phyloP scores from a whole-genome alignment of 1,140 invertebrate genomes.

The Lucilia sericata region DNA sequence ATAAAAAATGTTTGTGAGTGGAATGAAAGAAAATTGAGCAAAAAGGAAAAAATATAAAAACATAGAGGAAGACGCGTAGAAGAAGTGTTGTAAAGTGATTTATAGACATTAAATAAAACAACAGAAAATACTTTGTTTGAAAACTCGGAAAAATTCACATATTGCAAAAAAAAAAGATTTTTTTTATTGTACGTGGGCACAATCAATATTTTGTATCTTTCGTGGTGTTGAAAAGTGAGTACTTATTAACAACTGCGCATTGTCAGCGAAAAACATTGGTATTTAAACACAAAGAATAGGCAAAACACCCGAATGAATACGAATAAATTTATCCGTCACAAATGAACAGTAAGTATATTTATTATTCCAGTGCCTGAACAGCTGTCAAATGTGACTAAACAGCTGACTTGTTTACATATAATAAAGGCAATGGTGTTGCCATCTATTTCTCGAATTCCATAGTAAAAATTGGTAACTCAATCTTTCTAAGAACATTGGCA shows the following conservation, averaged over 20 bases:
- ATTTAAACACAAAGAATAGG: conserved; percentile 28
- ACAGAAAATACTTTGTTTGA: background rate
- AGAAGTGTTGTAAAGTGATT: conserved; percentile 21
- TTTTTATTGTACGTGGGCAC: conserved; percentile 30
- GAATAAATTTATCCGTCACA: background rate
- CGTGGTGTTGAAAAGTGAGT: conserved; percentile 38
- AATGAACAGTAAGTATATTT: background rate
- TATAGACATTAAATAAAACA: background rate
- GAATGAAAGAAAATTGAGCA: conserved; percentile 22
- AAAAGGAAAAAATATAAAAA: background rate
- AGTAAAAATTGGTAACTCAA: background rate
- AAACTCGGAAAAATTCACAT: background rate
- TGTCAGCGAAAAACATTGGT: conserved; percentile 40
- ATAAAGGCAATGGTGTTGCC: background rate
- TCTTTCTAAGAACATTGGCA: background rate
- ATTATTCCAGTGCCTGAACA: conserved; percentile 11
- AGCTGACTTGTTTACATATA: conserved; percentile 8
- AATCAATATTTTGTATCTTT: conserved; percentile 39
- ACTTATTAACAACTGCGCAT: conserved; percentile 42
- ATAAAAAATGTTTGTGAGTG: background rate
- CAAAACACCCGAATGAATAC: conserved; percentile 21
- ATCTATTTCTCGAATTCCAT: background rate
- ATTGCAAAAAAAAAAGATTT: conserved; percentile 10
- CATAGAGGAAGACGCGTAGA: background rate
- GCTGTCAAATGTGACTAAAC: conserved; percentile 20